Evolutionary conservation across 1,140 invertebrate species (phyloP), one percentile per base, ranked within the genome.

Genomic region (Nephotettix cincticeps): DNA sequence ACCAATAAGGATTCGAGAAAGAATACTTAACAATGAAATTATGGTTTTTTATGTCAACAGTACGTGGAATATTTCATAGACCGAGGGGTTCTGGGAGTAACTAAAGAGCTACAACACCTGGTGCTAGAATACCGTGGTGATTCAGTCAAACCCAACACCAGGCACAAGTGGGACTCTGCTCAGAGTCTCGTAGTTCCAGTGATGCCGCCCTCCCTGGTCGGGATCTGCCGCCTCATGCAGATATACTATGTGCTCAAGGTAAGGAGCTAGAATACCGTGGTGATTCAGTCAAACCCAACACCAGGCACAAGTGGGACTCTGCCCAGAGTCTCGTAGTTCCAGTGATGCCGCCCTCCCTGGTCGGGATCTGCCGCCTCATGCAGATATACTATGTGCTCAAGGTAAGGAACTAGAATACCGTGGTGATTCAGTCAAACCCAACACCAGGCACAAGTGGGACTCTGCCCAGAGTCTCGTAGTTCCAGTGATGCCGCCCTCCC

Each of bases 41-140:
- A n/a, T n/a, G n/a, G n/a, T n/a, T n/a, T n/a, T n/a, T n/a, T n/a
- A n/a, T n/a, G n/a, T n/a, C n/a, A n/a, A n/a, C 80, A 92, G 89
- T 88, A 91, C 76, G 89, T 93, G 19, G 91, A 93, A 80, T 93
- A 90, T 77, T 91, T 90, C 76, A 92, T 94, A 68, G 91, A 93
- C 77, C 83, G 90, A 76, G 91, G 91, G n/a, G 90, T 92, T 1
- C 79, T 93, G 28, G 91, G 90, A 0, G 86, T 92, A 23, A 88
- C 84, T 68, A 93, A 93, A 78, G 89, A 92, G 72, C 76, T 88
- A 13, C 86, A 86, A 73, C 90, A 92, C 78, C 82, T 86, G 2
- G 90, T 93, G 3, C 85, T 93, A 70, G 91, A 93, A 78, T 91
- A 90, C 75, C 83, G 86, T 68, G 89, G 89, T 4, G 88, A 89